Percentiles rank a stretch among this genome's conserved stretches.
These are phyloP conservation scores for Malurus splendens DNA, from an alignment of 2,797 vertebrate genomes.

Conservation along the genomic window DNA sequence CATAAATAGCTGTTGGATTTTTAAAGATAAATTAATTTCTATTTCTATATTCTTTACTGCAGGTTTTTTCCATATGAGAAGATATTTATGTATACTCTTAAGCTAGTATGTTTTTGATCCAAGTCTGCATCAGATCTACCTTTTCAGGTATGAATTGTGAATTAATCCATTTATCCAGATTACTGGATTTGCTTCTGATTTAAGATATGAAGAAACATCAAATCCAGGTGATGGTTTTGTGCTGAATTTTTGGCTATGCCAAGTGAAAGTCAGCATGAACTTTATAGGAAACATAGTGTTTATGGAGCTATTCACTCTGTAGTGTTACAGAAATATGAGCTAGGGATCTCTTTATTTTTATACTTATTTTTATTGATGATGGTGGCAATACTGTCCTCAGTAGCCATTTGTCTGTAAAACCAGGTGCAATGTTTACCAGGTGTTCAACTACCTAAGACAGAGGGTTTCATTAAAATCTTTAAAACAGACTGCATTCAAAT, in stretches of 20 bases:
- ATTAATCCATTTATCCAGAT: background rate
- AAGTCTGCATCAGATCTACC: background rate
- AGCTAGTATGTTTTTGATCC: background rate
- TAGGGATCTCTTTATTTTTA: background rate
- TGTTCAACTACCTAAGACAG: background rate
- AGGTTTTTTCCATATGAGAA: background rate
- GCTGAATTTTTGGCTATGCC: background rate
- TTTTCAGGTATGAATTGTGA: background rate
- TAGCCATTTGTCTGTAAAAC: background rate
- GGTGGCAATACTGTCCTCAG: background rate
- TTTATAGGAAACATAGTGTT: background rate
- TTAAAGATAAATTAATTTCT: background rate
- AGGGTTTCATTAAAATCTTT: background rate
- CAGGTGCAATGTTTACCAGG: background rate
- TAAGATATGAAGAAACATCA: background rate
- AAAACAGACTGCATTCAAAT: background rate
- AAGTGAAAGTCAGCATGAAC: background rate
- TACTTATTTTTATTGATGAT: background rate
- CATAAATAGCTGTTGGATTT: background rate
- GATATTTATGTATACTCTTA: background rate
- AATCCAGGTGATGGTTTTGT: background rate
- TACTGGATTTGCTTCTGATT: background rate
- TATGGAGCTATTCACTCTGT: background rate
- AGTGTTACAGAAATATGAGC: background rate
- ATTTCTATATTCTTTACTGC: background rate